Conservation (phyloP, 2,888 invertebrate genomes). For the Iphiclides podalirius region DNA sequence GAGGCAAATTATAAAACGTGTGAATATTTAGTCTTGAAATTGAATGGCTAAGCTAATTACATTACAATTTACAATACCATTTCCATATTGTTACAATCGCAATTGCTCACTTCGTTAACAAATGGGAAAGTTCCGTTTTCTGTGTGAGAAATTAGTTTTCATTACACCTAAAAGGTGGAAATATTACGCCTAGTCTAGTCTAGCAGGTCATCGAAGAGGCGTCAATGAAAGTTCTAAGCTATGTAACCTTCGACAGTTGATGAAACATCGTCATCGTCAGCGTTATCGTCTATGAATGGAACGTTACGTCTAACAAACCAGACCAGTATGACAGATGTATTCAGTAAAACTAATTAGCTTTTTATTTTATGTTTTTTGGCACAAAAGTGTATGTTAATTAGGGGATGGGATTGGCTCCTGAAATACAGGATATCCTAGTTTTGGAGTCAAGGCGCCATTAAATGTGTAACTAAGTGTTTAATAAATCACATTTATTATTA, state of each 20-base stretch:
- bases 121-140: constrained; percentile 10
- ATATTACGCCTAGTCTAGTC: neutral
- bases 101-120: neutral
- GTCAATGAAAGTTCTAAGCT: neutral
- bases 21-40: constrained; percentile 7
- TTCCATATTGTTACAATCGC: constrained; percentile 6
- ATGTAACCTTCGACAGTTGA: neutral
- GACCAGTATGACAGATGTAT: neutral
- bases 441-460: no score
- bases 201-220: neutral
- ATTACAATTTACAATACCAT: constrained; percentile 5
- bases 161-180: neutral
- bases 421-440: no score
- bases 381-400: no score
- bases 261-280: neutral
- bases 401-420: no score
- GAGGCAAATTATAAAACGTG: constrained; percentile 8
- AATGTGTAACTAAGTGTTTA: no score
- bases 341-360: neutral
- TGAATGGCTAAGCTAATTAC: constrained; percentile 11
- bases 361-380: no score
- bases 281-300: neutral
- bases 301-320: neutral
- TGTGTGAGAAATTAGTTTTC: neutral
- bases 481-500: neutral